These are phyloP conservation scores for Agrypnia vestita DNA, from an alignment of 1,140 invertebrate species.

Conservation along the genomic window DNA sequence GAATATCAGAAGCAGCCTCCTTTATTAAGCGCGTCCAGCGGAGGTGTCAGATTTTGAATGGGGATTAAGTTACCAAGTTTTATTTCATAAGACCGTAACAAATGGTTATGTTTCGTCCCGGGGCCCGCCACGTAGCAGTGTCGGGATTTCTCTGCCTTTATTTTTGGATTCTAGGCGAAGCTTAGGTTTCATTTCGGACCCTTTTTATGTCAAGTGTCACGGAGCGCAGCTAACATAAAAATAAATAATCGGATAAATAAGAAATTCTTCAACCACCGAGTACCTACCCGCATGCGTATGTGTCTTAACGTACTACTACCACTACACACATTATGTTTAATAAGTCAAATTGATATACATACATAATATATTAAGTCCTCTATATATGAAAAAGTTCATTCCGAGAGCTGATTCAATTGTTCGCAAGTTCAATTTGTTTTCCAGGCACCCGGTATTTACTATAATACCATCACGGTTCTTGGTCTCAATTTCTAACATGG, in stretches of 20 bases:
- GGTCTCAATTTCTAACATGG: no score
- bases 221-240: conserved; percentile 39
- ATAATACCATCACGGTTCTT: no score
- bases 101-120: conserved; percentile 46
- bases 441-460: no score
- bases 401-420: no score
- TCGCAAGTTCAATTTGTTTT: no score
- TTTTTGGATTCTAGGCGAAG: conserved; percentile 35
- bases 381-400: no score
- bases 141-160: conserved; percentile 36
- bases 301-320: neutral
- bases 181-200: conserved; percentile 45
- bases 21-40: conserved; percentile 40
- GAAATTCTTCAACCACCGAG: conserved; percentile 27
- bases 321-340: neutral
- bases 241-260: conserved; percentile 42
- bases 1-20: conserved; percentile 39
- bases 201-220: conserved; percentile 46
- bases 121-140: neutral
- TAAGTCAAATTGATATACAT: no score
- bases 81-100: conserved; percentile 48
- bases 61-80: conserved; percentile 44
- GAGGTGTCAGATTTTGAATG: conserved; percentile 41
- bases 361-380: no score
- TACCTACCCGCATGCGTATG: neutral